Conservation (phyloP, 2,113 vertebrate species). For the Oryctolagus cuniculus region mOryCun1.1 NC_091438.1:33418501-33419000, state of each 20-base stretch:
- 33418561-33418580: too few relatives aligned
- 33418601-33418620: too few relatives aligned
- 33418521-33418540: too few relatives aligned
- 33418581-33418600: too few relatives aligned
- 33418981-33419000: neutral
- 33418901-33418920: slow-evolving; percentile 21
- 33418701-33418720: neutral
- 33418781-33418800: neutral
- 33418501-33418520: neutral
- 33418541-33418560: neutral
- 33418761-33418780: neutral
- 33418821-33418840: slow-evolving; percentile 72
- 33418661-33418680: neutral
- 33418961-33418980: neutral
- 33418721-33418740: neutral
- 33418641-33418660: neutral
- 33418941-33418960: neutral
- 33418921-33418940: neutral
- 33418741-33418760: neutral
- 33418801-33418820: slow-evolving; percentile 25
- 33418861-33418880: slow-evolving; percentile 55
- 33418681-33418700: accelerated
- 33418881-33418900: neutral
- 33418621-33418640: neutral
- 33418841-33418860: slow-evolving; percentile 73